Evolutionary conservation across 2,113 vertebrate genomes (phyloP), one percentile per base, ranked within the genome.

Genomic region (Hydrochoerus hydrochaeris): DNA sequence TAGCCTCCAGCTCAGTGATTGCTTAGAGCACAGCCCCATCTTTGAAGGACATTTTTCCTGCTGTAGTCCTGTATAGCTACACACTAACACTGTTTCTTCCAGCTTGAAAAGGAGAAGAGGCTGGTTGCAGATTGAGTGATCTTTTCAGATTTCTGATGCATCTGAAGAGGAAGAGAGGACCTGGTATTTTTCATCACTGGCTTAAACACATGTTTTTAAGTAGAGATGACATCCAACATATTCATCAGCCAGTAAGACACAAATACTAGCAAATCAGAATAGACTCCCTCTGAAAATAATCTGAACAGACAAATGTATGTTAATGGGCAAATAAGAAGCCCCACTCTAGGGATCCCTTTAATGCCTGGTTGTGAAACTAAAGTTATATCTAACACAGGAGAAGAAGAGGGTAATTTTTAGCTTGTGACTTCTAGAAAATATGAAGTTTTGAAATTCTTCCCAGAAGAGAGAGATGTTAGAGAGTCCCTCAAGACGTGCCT

Each of bases 181-280:
- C 22, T 96, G 12, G 62, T 6, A n/a, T 90, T 41, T 52, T 58
- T 28, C 2, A 9, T 30, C 20, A 1, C 20, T 20, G 24, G 22
- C 67, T 95, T 80, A 89, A 87, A 90, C n/a, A 30, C 78, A n/a
- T 38, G 2, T 87, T 96, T 94, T 57, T 54, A 58, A 75, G 24
- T 35, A 77, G 83, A 88, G 69, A n/a, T 78, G 38, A 38, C 63
- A 78, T 60, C 63, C 8, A 62, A 90, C 54, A 13, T 16, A 85
- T 85, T 90, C 91, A 49, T 73, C 0, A 85, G 57, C 26, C 1
- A 67, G 1, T 67, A 94, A 77, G 38, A 30, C 7, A 24, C 0
- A 52, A 22, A 32, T 69, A n/a, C 28, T 62, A 96, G 41, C 17
- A 44, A 91, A 46, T 94, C 7, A 38, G 65, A 86, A 83, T 54